phyloP scores from a whole-genome alignment of 2,888 invertebrate species.

The Melieria omissa region DNA sequence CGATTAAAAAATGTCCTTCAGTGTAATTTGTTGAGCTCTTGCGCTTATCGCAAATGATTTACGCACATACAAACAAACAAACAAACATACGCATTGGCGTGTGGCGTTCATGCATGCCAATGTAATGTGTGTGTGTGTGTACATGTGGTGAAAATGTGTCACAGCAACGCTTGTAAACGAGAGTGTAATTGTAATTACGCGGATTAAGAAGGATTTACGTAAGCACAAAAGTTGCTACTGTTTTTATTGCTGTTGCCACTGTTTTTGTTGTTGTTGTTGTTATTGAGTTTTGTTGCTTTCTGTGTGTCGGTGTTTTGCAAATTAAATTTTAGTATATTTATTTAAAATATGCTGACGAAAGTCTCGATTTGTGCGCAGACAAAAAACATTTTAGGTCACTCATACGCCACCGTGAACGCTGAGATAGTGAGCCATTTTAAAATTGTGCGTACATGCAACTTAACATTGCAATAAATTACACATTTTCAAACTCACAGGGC shows the following conservation, averaged over 20 bases:
- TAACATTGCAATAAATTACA: background rate
- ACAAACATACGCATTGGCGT: background rate
- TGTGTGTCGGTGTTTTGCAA: no score
- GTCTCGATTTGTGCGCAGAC: background rate
- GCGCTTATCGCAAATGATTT: conserved; percentile 38
- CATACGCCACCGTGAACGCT: conserved; percentile 13
- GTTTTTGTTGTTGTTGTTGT: conserved; percentile 2
- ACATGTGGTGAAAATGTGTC: conserved; percentile 33
- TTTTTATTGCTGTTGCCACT: background rate
- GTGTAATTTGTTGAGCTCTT: conserved; percentile 42
- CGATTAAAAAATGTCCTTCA: conserved; percentile 38
- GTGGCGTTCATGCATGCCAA: no score
- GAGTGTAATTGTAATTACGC: conserved; percentile 43
- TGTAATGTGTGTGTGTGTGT: conserved; percentile 9
- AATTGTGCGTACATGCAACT: background rate
- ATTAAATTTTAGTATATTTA: no score
- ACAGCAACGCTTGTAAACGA: conserved; percentile 28
- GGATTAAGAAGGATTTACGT: conserved; percentile 44
- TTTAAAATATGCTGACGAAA: no score
- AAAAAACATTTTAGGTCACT: conserved; percentile 12
- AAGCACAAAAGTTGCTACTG: conserved; percentile 9
- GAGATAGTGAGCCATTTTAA: background rate
- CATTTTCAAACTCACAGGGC: background rate
- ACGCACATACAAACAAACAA: background rate
- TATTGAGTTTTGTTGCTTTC: background rate